These are phyloP conservation scores for Elaphurus davidianus DNA, from an alignment of 2,113 vertebrate species.

Conservation along the genomic window DNA sequence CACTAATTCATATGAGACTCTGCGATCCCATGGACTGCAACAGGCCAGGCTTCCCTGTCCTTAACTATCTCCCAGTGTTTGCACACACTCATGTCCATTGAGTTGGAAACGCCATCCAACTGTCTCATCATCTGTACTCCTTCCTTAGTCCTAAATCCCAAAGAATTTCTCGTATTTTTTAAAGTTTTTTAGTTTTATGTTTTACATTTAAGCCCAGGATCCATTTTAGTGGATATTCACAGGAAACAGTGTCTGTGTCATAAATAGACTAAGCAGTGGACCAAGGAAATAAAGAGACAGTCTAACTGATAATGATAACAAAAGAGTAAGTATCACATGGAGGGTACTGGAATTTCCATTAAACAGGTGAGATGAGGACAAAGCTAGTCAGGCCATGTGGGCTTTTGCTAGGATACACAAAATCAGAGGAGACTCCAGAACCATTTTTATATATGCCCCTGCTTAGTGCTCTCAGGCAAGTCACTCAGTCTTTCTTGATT, in stretches of 20 bases:
- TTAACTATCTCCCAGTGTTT: neutral
- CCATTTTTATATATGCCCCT: neutral
- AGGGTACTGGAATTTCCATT: neutral
- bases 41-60: neutral
- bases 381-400: neutral
- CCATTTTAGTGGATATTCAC: neutral
- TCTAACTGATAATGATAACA: neutral
- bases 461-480: neutral
- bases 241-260: neutral
- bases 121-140: neutral
- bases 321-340: accelerated
- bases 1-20: neutral
- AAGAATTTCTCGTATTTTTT: neutral
- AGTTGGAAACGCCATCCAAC: neutral
- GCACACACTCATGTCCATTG: neutral
- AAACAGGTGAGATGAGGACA: neutral
- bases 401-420: neutral
- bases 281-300: neutral
- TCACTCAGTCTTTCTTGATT: neutral
- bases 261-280: neutral
- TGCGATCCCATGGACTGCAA: accelerated
- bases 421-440: neutral
- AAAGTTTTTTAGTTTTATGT: neutral
- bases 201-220: neutral
- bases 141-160: neutral